phyloP scores from a whole-genome alignment of 2,113 vertebrate species.

The Menidia beryllina region DNA sequence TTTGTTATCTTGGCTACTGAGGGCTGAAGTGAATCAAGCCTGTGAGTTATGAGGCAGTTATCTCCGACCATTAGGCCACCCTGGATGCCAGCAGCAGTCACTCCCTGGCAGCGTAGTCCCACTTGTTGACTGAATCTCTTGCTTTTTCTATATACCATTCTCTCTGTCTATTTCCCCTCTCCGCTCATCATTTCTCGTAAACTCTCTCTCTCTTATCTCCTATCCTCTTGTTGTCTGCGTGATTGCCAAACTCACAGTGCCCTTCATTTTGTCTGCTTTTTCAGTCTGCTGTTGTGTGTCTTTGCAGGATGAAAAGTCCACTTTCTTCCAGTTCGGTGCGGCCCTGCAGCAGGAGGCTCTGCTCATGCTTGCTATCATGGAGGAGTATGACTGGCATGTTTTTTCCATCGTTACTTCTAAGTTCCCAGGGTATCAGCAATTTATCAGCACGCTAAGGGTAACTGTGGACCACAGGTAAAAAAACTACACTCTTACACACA shows the following conservation, averaged over 20 bases:
- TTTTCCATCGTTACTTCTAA: slow-evolving; percentile 98
- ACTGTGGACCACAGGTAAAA: slow-evolving; percentile 87
- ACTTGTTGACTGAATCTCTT: slow-evolving; percentile 50
- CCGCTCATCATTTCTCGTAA: slow-evolving; percentile 21
- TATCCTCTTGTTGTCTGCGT: slow-evolving; percentile 17
- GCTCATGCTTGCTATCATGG: slow-evolving; percentile 97
- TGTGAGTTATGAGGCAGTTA: slow-evolving; percentile 65
- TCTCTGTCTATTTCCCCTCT: slow-evolving; percentile 21
- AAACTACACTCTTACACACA: slow-evolving; percentile 4
- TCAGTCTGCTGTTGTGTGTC: slow-evolving; percentile 32
- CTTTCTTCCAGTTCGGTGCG: slow-evolving; percentile 98
- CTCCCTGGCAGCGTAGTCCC: slow-evolving; percentile 29
- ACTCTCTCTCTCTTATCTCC: slow-evolving; percentile 44
- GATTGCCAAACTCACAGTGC: slow-evolving; percentile 51
- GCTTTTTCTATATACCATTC: slow-evolving; percentile 18
- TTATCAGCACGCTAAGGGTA: slow-evolving; percentile 91
- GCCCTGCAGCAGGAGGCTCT: slow-evolving; percentile 97
- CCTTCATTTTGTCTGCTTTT: slow-evolving; percentile 27
- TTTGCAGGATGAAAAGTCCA: slow-evolving; percentile 91
- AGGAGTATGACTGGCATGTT: slow-evolving; percentile 98
- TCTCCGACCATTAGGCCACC: slow-evolving; percentile 25
- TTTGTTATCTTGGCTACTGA: slow-evolving; percentile 20
- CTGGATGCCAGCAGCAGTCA: slow-evolving; percentile 41
- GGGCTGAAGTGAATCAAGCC: slow-evolving; percentile 41
- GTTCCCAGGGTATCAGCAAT: slow-evolving; percentile 95